phyloP scores from a whole-genome alignment of 2,797 vertebrate species.

The Semaprochilodus insignis region DNA sequence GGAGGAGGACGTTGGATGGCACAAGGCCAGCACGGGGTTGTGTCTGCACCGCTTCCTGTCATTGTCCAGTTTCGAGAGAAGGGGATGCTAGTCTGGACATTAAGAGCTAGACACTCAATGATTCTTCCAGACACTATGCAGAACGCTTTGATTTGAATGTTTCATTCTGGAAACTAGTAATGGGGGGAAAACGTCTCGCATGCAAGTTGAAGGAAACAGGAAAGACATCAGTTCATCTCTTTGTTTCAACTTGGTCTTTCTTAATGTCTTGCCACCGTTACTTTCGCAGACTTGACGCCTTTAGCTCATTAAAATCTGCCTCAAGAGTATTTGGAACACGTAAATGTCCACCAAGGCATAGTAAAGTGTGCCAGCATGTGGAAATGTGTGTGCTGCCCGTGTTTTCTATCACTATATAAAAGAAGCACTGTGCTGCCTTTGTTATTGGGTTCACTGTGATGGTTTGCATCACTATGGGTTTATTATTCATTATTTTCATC shows the following conservation, averaged over 20 bases:
- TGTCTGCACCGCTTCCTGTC: conserved; percentile 40
- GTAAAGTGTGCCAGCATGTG: background rate
- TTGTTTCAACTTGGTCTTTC: background rate
- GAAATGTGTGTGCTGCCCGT: background rate
- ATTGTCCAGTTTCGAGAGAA: conserved; percentile 31
- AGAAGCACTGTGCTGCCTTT: background rate
- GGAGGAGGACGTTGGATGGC: conserved; percentile 20
- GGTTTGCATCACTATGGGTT: background rate
- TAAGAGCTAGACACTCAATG: conserved; percentile 18
- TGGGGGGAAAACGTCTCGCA: background rate
- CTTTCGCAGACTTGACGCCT: background rate
- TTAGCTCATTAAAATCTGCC: background rate
- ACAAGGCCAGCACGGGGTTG: conserved; percentile 16
- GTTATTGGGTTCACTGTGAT: background rate
- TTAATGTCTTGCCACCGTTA: background rate
- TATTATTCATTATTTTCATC: too few relatives aligned
- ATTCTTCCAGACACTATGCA: conserved; percentile 25
- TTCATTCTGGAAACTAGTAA: conserved; percentile 1
- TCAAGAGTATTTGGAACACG: background rate
- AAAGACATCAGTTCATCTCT: background rate
- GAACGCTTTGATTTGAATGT: background rate
- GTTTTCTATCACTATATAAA: background rate
- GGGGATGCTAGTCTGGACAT: conserved; percentile 37
- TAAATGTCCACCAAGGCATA: too few relatives aligned
- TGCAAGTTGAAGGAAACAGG: background rate